These are phyloP conservation scores for Dolomedes plantarius DNA, from an alignment of 2,888 invertebrate species.

Conservation along the genomic window DNA sequence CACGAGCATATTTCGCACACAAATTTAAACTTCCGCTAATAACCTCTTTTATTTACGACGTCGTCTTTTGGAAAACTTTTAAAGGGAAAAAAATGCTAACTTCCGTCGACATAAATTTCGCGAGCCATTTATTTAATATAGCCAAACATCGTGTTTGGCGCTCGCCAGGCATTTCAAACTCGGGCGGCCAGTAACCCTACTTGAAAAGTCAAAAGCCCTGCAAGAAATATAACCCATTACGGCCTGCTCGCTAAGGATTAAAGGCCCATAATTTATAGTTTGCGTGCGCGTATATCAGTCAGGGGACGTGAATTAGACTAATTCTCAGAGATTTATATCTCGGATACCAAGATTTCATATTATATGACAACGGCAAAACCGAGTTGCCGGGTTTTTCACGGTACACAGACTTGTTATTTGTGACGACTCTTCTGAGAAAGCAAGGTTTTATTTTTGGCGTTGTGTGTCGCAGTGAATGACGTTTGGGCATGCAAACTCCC, in stretches of 20 bases:
- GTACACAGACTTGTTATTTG: slow-evolving; percentile 67
- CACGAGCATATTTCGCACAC: too few species aligned
- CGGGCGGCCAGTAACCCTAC: slow-evolving; percentile 65
- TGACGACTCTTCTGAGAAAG: slow-evolving; percentile 43
- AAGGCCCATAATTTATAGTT: slow-evolving; percentile 68
- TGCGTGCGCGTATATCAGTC: slow-evolving; percentile 70
- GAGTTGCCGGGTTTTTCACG: slow-evolving; percentile 62
- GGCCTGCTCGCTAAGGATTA: slow-evolving; percentile 66
- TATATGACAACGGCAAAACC: slow-evolving; percentile 69
- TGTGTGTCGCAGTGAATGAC: slow-evolving; percentile 32
- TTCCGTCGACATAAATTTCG: too few species aligned
- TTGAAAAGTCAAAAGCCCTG: slow-evolving; percentile 69
- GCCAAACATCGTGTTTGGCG: slow-evolving; percentile 52
- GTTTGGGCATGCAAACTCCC: slow-evolving; percentile 48
- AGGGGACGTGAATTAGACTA: slow-evolving; percentile 70
- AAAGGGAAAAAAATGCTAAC: too few species aligned
- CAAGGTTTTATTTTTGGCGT: slow-evolving; percentile 23
- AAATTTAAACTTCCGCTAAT: too few species aligned
- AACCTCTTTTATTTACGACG: too few species aligned
- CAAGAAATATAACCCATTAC: slow-evolving; percentile 70
- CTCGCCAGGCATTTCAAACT: slow-evolving; percentile 33
- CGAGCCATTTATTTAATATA: too few species aligned
- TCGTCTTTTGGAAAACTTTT: too few species aligned
- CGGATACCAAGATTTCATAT: slow-evolving; percentile 67
- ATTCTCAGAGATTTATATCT: slow-evolving; percentile 67